phyloP scores from a whole-genome alignment of 2,113 vertebrate genomes.

The Hippocampus mohnikei region DNA sequence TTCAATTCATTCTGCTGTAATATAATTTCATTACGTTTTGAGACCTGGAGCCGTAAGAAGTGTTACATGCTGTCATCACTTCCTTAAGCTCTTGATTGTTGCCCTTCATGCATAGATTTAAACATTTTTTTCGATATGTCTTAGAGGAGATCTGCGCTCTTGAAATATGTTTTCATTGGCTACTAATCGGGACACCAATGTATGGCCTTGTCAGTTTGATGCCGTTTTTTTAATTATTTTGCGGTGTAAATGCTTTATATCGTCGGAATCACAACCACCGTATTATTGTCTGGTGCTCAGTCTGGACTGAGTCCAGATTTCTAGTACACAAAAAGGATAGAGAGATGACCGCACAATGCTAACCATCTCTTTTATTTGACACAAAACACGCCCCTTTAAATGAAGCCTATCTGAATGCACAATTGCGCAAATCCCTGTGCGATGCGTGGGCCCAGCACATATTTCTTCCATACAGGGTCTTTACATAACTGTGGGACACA shows the following conservation, averaged over 20 bases:
- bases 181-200: neutral
- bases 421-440: neutral
- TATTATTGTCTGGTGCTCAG: neutral
- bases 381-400: neutral
- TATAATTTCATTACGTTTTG: too few species aligned
- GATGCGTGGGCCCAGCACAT: slow-evolving; percentile 19
- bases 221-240: too few species aligned
- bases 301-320: neutral
- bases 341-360: neutral
- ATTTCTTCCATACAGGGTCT: neutral
- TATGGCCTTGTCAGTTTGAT: neutral
- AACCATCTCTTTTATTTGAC: neutral
- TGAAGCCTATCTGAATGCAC: neutral
- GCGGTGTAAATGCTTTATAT: too few species aligned
- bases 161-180: neutral
- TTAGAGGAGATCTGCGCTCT: neutral
- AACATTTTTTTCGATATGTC: too few species aligned
- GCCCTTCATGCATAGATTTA: too few species aligned
- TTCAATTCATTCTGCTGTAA: too few species aligned
- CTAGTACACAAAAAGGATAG: neutral
- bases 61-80: too few species aligned
- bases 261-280: neutral
- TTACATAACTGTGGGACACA: slow-evolving; percentile 4
- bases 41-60: too few species aligned
- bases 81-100: too few species aligned